phyloP scores from a whole-genome alignment of 1,140 invertebrate genomes.

The Cydia fagiglandana region DNA sequence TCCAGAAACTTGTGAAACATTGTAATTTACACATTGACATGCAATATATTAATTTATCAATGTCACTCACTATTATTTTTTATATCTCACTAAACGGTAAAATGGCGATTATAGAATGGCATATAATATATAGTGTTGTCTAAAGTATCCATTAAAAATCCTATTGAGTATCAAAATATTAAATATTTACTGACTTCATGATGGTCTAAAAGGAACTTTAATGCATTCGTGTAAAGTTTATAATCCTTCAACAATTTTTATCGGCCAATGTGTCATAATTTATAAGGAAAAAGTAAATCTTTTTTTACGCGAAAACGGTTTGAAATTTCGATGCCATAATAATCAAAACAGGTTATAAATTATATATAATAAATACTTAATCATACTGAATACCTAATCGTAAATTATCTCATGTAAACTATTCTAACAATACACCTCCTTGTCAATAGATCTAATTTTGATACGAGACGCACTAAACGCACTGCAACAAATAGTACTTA shows the following conservation, averaged over 20 bases:
- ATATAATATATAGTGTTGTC: not conserved
- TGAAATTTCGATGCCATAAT: conserved; percentile 8
- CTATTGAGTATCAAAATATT: not conserved
- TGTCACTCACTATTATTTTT: conserved; percentile 22
- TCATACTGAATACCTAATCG: not conserved
- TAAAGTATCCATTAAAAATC: not conserved
- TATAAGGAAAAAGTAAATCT: not conserved
- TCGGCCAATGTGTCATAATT: conserved; percentile 5
- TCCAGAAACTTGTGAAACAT: conserved; percentile 22
- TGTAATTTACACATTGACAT: conserved; percentile 33
- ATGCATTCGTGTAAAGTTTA: not conserved
- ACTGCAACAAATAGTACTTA: conserved; percentile 9
- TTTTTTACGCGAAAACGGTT: not conserved
- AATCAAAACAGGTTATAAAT: conserved; percentile 18
- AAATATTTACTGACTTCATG: no score
- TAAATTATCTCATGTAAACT: not conserved
- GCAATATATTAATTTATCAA: conserved; percentile 32
- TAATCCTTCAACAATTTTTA: not conserved
- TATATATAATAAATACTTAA: conserved; percentile 6
- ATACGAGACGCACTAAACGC: not conserved
- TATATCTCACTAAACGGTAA: conserved; percentile 6
- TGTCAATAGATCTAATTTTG: not conserved
- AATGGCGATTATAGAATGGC: not conserved
- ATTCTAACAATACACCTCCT: not conserved
- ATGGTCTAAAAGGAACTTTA: not conserved